Evolutionary conservation across 2,113 vertebrate genomes (phyloP).

Genomic region (Fulmarus glacialis): DNA sequence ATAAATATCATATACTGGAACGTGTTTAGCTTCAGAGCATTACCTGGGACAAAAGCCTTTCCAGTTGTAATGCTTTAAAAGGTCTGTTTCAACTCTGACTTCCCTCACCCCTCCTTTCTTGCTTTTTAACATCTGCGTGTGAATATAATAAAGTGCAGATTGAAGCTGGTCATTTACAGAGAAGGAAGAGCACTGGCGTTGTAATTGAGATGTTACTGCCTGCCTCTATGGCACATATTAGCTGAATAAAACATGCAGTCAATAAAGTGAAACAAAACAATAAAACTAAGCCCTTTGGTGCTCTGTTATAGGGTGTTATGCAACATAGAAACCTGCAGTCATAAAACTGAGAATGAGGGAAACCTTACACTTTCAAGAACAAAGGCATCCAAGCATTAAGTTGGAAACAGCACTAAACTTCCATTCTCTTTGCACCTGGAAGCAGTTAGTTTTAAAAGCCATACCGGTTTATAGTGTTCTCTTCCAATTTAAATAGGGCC

Average conservation of each 20-base stretch:
- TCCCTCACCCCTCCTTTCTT: neutral
- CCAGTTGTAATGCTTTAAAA: neutral
- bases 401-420: slow-evolving; percentile 30
- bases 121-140: slow-evolving; percentile 54
- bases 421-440: slow-evolving; percentile 75
- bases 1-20: slow-evolving; percentile 7
- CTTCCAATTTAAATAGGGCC: slow-evolving; percentile 42
- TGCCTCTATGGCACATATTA: slow-evolving; percentile 62
- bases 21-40: slow-evolving; percentile 8
- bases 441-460: slow-evolving; percentile 76
- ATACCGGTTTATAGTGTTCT: slow-evolving; percentile 52
- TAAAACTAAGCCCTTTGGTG: slow-evolving; percentile 75
- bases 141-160: slow-evolving; percentile 54
- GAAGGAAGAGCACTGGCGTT: slow-evolving; percentile 27
- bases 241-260: slow-evolving; percentile 73
- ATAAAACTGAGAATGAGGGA: slow-evolving; percentile 71
- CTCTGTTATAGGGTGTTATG: slow-evolving; percentile 68
- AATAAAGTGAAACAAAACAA: slow-evolving; percentile 76
- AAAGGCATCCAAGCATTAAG: slow-evolving; percentile 63
- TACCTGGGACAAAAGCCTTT: neutral
- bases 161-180: neutral
- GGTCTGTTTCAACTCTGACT: neutral
- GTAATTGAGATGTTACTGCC: slow-evolving; percentile 68
- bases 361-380: slow-evolving; percentile 74
- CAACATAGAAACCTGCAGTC: slow-evolving; percentile 68